Base-by-base conservation (phyloP, 2,888 invertebrate species). In the Yponomeuta sedellus region DNA sequence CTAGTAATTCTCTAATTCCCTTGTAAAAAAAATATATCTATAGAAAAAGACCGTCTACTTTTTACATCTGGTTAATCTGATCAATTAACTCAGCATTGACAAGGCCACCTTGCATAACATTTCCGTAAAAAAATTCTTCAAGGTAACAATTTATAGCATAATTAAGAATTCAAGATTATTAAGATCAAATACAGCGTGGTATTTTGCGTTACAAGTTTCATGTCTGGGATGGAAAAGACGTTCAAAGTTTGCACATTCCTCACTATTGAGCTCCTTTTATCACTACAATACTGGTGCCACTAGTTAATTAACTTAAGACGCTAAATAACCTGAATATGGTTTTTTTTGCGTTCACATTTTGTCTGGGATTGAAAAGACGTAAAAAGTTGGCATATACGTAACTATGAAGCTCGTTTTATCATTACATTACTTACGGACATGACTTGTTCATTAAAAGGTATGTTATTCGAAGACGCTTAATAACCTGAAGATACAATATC, bases 61-160 rank as follows among this genome's bases (percentile, higher is more conserved):
- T 74, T 70, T 62, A 69, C 68, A 69, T 75, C 70, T 71, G 72
- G 72, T 74, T 72, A 75, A 71, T 52, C 16, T 52, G 68, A 71
- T 74, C 71, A 76, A 80, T 85, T 81, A 76, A 78, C 77, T 81
- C 79, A 76, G 76, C 70, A 72, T 68, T 70, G 72, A 79, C 79
- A 80, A 83, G 83, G 81, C 80, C 75, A 73, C 70, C 68, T 81
- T 82, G 74, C 74, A 78, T 80, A 81, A 83, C 74, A 76, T 79
- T 82, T 83, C 83, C 82, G 80, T 73, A 76, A 80, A 78, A 75
- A 76, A 74, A 70, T 68, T 25, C 70, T 69, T 77, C 81, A 80
- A 82, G 83, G 81, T 73, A 73, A 71, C 75, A 34, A 34, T 34
- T 34, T 73, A 70, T 52, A 52, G 44, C 12, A 52, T 52, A 52